These are phyloP conservation scores for Microchirus variegatus DNA, from an alignment of 2,797 vertebrate genomes.

Conservation along the genomic window DNA sequence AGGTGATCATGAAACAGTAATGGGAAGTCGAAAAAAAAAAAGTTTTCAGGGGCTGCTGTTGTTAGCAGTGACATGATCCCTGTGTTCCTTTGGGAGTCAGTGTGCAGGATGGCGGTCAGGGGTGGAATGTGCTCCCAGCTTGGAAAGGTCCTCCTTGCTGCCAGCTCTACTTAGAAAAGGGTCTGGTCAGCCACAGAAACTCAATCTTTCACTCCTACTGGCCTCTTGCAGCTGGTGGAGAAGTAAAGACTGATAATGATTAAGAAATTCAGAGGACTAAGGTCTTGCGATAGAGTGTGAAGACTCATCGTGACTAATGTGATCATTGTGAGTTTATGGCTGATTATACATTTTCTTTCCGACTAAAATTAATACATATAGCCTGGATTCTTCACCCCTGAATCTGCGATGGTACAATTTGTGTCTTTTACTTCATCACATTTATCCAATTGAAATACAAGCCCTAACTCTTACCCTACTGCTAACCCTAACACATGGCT, in stretches of 20 bases:
- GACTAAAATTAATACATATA: too few species aligned
- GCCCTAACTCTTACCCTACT: too few species aligned
- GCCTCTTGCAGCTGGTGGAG: slow-evolving; percentile 22
- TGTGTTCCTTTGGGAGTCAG: slow-evolving; percentile 60
- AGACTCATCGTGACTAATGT: slow-evolving; percentile 25
- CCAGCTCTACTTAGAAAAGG: slow-evolving; percentile 47
- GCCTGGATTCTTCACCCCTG: too few species aligned
- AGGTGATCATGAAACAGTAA: slow-evolving; percentile 34
- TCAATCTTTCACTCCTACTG: slow-evolving; percentile 50
- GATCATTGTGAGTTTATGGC: background rate
- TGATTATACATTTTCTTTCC: background rate
- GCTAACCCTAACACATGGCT: too few species aligned
- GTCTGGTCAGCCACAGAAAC: slow-evolving; percentile 48
- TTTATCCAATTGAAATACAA: too few species aligned
- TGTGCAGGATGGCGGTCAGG: slow-evolving; percentile 43
- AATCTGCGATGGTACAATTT: too few species aligned
- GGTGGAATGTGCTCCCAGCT: slow-evolving; percentile 71
- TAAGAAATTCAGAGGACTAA: slow-evolving; percentile 29
- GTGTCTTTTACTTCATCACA: too few species aligned
- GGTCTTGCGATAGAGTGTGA: slow-evolving; percentile 27
- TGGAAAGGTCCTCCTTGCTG: slow-evolving; percentile 65
- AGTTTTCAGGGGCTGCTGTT: slow-evolving; percentile 54
- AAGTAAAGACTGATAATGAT: slow-evolving; percentile 8
- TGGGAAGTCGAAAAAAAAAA: slow-evolving; percentile 23
- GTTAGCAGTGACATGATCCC: slow-evolving; percentile 69